phyloP scores from a whole-genome alignment of 1,140 invertebrate genomes.

The Caerostris extrusa region DNA sequence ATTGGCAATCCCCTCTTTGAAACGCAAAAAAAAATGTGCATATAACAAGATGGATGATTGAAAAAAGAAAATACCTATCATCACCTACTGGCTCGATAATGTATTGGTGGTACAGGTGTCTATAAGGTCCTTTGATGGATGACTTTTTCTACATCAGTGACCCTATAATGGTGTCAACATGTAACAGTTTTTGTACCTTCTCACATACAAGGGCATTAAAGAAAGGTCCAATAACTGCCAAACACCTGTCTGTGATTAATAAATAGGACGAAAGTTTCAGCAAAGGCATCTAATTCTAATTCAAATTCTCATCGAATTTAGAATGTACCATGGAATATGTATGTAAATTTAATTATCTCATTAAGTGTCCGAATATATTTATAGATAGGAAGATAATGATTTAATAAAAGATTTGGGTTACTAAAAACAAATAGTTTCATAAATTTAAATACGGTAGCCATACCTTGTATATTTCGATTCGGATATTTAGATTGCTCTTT shows the following conservation, averaged over 20 bases:
- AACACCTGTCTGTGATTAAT: slow-evolving; percentile 1
- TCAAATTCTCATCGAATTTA: too few relatives aligned
- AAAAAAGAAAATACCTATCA: not conserved
- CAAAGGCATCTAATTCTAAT: too few relatives aligned
- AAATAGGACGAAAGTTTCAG: not conserved
- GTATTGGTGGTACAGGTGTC: not conserved
- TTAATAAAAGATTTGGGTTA: too few relatives aligned
- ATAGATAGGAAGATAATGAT: too few relatives aligned
- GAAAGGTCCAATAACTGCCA: too few relatives aligned
- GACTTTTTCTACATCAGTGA: not conserved
- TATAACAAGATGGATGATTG: not conserved
- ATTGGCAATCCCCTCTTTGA: not conserved
- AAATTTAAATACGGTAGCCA: too few relatives aligned
- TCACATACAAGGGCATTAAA: not conserved
- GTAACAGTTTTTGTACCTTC: not conserved
- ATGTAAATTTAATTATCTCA: too few relatives aligned
- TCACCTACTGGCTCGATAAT: not conserved
- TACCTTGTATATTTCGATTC: too few relatives aligned
- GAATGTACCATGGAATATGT: too few relatives aligned
- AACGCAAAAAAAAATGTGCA: not conserved
- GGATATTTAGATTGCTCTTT: too few relatives aligned
- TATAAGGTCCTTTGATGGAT: not conserved
- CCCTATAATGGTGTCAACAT: not conserved
- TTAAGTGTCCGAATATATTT: too few relatives aligned
- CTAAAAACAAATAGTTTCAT: too few relatives aligned